Conservation (phyloP, 1,140 invertebrate species). For the Pseudoatta argentina region DNA sequence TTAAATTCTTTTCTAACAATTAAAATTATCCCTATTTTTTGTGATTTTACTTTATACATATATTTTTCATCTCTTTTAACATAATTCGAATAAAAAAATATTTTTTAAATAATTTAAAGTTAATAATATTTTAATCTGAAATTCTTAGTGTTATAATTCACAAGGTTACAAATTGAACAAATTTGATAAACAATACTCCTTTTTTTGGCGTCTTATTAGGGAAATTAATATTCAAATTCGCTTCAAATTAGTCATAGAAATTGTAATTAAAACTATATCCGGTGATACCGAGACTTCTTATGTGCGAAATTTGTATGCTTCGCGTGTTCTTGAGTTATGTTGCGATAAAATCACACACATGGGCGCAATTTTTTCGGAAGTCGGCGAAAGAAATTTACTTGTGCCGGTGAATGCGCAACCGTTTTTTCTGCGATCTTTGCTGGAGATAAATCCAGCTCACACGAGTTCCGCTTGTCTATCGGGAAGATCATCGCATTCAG, state of each 20-base stretch:
- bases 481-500: constrained; percentile 42
- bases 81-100: not conserved
- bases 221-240: not conserved
- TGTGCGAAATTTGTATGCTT: constrained; percentile 4
- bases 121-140: not conserved
- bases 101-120: not conserved
- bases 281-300: not conserved
- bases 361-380: constrained; percentile 41
- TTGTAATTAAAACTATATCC: not conserved
- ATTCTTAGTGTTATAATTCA: not conserved
- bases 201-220: not conserved
- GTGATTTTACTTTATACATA: not conserved
- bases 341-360: constrained; percentile 28
- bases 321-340: not conserved
- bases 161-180: not conserved
- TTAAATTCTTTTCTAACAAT: not conserved
- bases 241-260: not conserved
- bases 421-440: constrained; percentile 28
- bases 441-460: constrained; percentile 29
- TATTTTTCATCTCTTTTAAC: not conserved
- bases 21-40: not conserved
- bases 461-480: constrained; percentile 47
- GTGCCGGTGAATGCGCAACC: constrained; percentile 48
- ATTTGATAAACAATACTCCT: not conserved
- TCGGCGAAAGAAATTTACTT: constrained; percentile 51